A percentile compares a stretch with the other conserved stretches of the same genome.
Evolutionary conservation across 2,113 vertebrate species (phyloP).

Genomic region (Dicerorhinus sumatrensis): DNA sequence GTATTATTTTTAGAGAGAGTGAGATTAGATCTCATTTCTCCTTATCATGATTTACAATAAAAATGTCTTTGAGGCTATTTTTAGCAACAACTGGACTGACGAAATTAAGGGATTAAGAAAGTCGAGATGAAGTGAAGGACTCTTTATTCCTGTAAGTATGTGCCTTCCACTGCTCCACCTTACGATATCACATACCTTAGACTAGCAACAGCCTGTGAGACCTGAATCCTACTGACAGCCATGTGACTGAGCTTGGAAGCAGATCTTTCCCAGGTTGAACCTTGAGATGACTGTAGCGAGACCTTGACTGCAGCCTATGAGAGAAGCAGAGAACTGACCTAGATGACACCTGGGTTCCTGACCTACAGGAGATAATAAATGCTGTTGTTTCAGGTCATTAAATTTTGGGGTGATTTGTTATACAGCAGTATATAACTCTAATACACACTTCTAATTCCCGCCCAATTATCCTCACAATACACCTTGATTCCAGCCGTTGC

Average conservation of each 20-base stretch:
- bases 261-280: background rate
- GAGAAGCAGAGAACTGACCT: background rate
- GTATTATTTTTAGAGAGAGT: background rate
- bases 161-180: background rate
- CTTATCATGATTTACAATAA: background rate
- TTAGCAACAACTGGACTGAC: background rate
- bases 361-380: background rate
- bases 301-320: background rate
- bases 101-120: background rate
- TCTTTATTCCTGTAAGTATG: background rate
- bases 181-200: too few species aligned
- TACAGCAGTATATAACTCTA: background rate
- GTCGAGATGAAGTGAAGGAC: background rate
- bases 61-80: background rate
- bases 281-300: background rate
- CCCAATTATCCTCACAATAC: background rate
- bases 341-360: background rate
- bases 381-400: background rate
- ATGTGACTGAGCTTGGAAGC: background rate
- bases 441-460: background rate
- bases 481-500: background rate
- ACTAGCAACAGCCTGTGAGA: background rate
- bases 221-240: background rate
- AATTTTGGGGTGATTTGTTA: background rate
- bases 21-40: background rate